phyloP scores from a whole-genome alignment of 1,140 invertebrate species.

The Coboldia fuscipes region DNA sequence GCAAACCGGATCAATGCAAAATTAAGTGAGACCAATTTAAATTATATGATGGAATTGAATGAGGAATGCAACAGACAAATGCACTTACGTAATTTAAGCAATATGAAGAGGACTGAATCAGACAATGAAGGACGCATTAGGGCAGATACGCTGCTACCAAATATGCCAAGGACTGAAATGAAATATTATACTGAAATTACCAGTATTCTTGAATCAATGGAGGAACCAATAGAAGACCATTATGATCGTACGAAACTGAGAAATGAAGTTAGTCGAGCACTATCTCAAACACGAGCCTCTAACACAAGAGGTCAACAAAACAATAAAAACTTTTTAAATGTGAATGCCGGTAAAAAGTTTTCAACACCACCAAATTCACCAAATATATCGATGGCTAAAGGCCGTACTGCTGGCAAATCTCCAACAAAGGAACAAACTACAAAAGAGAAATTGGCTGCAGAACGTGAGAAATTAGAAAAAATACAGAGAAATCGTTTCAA shows the following conservation, averaged over 20 bases:
- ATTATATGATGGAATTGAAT: background rate
- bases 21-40: constrained; percentile 24
- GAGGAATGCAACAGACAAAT: background rate
- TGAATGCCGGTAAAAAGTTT: constrained; percentile 22
- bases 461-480: constrained; percentile 15
- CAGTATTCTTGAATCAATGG: constrained; percentile 44
- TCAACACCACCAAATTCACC: constrained; percentile 48
- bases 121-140: constrained; percentile 17
- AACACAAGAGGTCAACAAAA: constrained; percentile 28
- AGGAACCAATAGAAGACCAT: constrained; percentile 39
- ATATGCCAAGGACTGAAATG: constrained; percentile 17
- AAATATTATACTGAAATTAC: constrained; percentile 27
- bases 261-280: constrained; percentile 41
- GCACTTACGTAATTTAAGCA: too few species aligned
- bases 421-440: constrained; percentile 3
- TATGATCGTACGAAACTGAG: constrained; percentile 40
- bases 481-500: constrained; percentile 33
- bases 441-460: constrained; percentile 16
- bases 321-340: constrained; percentile 12
- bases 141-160: constrained; percentile 16
- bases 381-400: constrained; percentile 35
- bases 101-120: background rate
- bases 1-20: constrained; percentile 26
- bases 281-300: constrained; percentile 35
- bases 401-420: constrained; percentile 10